phyloP scores from a whole-genome alignment of 2,888 invertebrate genomes.

The Rhagonycha lutea region DNA sequence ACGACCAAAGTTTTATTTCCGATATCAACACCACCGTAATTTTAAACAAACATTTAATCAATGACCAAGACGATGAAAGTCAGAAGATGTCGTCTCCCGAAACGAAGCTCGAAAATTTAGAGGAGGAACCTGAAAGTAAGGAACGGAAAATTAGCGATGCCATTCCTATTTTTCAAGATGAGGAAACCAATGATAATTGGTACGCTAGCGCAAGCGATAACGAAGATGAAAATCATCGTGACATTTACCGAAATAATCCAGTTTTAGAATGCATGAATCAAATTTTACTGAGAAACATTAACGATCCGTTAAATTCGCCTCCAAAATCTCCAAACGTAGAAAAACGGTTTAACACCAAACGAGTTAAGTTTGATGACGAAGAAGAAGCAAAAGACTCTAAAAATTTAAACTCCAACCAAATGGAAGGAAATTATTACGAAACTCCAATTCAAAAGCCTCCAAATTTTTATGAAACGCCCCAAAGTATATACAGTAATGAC shows the following conservation, averaged over 20 bases:
- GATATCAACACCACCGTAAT: slow-evolving; percentile 15
- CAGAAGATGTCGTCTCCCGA: not conserved
- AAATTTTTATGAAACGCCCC: slow-evolving; percentile 68
- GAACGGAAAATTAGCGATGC: slow-evolving; percentile 52
- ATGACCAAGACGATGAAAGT: not conserved
- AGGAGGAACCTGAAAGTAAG: not conserved
- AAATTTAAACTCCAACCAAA: slow-evolving; percentile 28
- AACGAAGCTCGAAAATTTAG: not conserved
- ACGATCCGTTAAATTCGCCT: slow-evolving; percentile 54
- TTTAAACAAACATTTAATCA: slow-evolving; percentile 3
- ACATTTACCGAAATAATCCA: slow-evolving; percentile 78
- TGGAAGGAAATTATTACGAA: slow-evolving; percentile 51
- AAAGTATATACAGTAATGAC: slow-evolving; percentile 76
- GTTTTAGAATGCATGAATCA: slow-evolving; percentile 86
- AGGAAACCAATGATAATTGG: slow-evolving; percentile 70
- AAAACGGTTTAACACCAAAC: slow-evolving; percentile 44
- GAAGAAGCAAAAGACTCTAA: slow-evolving; percentile 35
- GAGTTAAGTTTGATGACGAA: slow-evolving; percentile 54
- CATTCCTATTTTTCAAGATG: slow-evolving; percentile 55
- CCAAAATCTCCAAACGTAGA: slow-evolving; percentile 54
- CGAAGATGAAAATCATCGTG: slow-evolving; percentile 72
- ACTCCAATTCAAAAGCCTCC: slow-evolving; percentile 53
- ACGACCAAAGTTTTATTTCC: slow-evolving; percentile 3
- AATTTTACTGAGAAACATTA: slow-evolving; percentile 76
- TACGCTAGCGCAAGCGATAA: slow-evolving; percentile 80